A percentile compares a stretch with the other conserved stretches of the same genome.
Evolutionary conservation across 2,888 invertebrate species (phyloP).

Genomic region (Thymelicus sylvestris): DNA sequence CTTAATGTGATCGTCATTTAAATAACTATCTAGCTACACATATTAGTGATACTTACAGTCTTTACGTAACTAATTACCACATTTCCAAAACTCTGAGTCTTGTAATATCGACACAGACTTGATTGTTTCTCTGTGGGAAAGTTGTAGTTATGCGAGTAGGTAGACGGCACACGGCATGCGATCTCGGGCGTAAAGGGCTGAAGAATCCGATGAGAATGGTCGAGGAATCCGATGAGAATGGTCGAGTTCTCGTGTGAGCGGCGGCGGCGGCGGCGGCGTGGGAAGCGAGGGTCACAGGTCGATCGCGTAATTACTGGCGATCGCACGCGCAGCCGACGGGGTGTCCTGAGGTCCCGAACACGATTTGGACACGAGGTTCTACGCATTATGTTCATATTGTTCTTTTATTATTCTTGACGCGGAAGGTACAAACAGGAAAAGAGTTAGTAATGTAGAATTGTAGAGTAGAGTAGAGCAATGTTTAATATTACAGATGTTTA

Average conservation of each 20-base stretch:
- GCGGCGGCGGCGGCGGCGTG: conserved; percentile 66
- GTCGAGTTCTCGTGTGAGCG: conserved; percentile 77
- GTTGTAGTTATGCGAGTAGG: conserved; percentile 23
- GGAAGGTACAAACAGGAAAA: background rate
- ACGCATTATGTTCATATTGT: background rate
- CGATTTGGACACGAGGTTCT: conserved; percentile 16
- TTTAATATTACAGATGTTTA: no score
- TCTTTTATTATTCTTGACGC: background rate
- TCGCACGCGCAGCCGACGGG: conserved; percentile 55
- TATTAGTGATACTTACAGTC: no score
- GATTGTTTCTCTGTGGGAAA: conserved; percentile 32
- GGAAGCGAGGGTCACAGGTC: conserved; percentile 70
- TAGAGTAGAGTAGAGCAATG: no score
- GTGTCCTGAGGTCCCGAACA: conserved; percentile 37
- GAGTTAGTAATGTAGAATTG: no score
- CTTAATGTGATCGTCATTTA: no score
- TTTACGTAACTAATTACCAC: no score
- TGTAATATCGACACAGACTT: conserved; percentile 34
- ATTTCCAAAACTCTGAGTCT: conserved; percentile 15
- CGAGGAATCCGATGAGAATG: conserved; percentile 73
- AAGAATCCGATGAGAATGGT: conserved; percentile 71
- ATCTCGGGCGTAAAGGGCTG: conserved; percentile 21
- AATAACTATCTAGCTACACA: no score
- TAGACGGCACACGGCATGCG: background rate
- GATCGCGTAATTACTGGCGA: conserved; percentile 71